Percentiles rank a stretch among this genome's conserved stretches.
Evolutionary conservation across 2,888 invertebrate genomes (phyloP).

Genomic region (Dryococelus australis): DNA sequence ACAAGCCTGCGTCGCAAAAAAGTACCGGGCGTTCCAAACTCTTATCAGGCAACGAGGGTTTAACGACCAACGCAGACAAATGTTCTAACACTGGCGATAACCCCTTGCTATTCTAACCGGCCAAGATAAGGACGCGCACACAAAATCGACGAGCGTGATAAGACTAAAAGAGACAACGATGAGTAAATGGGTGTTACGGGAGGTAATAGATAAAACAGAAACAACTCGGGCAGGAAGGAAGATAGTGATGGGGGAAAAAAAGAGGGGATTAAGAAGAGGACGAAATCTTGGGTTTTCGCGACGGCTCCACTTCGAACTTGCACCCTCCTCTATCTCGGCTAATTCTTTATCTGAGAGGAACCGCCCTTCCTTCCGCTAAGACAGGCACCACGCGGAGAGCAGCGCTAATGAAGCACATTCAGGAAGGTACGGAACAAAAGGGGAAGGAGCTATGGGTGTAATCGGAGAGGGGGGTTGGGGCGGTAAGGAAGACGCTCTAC

Average conservation of each 20-base stretch:
- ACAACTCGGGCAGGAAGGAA: conserved; percentile 1
- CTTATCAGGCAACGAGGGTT: too few species aligned
- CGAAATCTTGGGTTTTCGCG: neutral
- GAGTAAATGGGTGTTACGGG: neutral
- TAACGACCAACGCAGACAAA: too few species aligned
- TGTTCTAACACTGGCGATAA: too few species aligned
- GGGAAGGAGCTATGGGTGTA: neutral
- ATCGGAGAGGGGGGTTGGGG: neutral
- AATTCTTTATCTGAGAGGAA: neutral
- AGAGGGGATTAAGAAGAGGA: neutral
- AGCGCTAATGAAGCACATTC: neutral
- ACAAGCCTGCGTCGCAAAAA: too few species aligned
- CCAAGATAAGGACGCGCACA: too few species aligned
- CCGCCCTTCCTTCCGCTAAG: too few species aligned
- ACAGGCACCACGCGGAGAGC: neutral
- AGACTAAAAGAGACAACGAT: neutral
- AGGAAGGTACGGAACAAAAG: neutral
- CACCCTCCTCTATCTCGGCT: neutral
- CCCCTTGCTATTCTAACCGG: too few species aligned
- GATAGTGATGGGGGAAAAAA: neutral
- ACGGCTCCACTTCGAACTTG: too few species aligned
- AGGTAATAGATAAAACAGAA: conserved; percentile 8
- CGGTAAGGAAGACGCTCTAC: neutral
- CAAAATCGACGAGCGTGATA: too few species aligned
- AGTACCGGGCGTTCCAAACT: too few species aligned